Evolutionary conservation across 2,113 vertebrate genomes (phyloP).

Genomic region (Callithrix jacchus): DNA sequence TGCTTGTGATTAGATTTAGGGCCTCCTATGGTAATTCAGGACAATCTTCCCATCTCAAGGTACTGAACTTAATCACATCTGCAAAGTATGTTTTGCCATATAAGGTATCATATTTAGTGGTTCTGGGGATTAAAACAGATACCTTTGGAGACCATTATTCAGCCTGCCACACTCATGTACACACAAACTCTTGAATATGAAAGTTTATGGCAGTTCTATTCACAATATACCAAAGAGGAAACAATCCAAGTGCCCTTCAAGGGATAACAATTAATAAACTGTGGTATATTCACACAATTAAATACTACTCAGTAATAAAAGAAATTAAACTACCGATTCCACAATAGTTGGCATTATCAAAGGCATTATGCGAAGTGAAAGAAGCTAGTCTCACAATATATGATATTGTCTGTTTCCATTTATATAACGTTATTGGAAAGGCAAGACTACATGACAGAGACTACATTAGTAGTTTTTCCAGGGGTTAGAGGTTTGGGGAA

Average conservation of each 20-base stretch:
- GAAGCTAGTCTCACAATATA: not conserved
- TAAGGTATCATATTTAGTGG: not conserved
- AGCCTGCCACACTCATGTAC: not conserved
- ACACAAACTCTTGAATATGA: not conserved
- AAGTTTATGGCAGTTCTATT: not conserved
- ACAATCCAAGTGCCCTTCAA: not conserved
- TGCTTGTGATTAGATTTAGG: not conserved
- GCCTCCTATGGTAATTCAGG: not conserved
- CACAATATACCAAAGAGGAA: not conserved
- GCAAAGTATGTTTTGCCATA: not conserved
- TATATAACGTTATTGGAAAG: not conserved
- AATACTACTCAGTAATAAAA: not conserved
- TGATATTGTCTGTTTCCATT: not conserved
- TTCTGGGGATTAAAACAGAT: not conserved
- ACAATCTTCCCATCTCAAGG: not conserved
- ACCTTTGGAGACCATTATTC: not conserved
- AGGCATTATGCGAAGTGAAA: not conserved
- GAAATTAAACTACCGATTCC: not conserved
- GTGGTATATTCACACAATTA: not conserved
- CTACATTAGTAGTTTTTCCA: not conserved
- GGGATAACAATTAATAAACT: not conserved
- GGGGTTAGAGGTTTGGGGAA: not conserved
- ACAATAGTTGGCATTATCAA: not conserved
- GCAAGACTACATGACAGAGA: not conserved
- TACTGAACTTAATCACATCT: not conserved